phyloP scores from a whole-genome alignment of 2,113 vertebrate genomes.

The Aix galericulata region DNA sequence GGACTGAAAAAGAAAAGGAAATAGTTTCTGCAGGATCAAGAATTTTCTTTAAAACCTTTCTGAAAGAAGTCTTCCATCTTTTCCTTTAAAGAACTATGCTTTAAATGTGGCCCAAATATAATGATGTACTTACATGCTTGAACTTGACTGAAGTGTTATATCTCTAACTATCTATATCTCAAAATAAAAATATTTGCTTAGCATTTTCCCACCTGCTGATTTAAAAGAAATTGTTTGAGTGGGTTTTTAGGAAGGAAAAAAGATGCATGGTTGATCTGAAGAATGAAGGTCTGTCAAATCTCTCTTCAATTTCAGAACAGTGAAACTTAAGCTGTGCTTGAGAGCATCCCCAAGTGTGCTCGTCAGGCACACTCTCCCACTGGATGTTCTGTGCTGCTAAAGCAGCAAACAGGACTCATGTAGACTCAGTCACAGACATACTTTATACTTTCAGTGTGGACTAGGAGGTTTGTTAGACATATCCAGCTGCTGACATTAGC shows the following conservation, averaged over 20 bases:
- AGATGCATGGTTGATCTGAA: not conserved
- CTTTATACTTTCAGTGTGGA: not conserved
- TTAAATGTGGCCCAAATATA: no score
- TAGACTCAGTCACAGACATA: not conserved
- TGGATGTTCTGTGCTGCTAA: not conserved
- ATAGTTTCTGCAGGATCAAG: no score
- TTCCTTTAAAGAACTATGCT: no score
- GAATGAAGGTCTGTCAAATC: not conserved
- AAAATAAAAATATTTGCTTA: not conserved
- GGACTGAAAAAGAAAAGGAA: not conserved
- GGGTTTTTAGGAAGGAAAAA: not conserved
- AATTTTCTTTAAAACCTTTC: no score
- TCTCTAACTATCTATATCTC: not conserved
- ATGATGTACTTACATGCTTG: no score
- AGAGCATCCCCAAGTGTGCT: not conserved
- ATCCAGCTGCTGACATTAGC: not conserved
- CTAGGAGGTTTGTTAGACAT: not conserved
- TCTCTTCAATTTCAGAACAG: not conserved
- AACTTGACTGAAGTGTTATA: not conserved
- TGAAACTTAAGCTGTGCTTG: fast-evolving
- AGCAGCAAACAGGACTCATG: not conserved
- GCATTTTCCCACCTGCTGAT: not conserved
- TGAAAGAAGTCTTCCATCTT: no score
- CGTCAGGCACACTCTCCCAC: not conserved
- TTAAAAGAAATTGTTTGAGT: not conserved